These are phyloP conservation scores for Micronisus gabar DNA, from an alignment of 2,113 vertebrate genomes.

Conservation along the genomic window DNA sequence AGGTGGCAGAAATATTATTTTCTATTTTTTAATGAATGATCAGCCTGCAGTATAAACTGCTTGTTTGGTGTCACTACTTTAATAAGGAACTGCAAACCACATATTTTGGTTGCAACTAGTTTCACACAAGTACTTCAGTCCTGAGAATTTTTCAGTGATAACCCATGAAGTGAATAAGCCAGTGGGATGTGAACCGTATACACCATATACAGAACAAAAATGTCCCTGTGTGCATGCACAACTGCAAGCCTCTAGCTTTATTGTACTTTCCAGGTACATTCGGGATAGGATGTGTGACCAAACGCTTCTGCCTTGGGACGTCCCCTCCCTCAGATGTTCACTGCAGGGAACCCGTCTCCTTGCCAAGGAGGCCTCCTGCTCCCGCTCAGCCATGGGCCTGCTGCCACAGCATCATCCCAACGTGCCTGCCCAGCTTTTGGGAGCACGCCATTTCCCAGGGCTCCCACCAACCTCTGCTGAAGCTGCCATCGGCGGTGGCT, in stretches of 20 bases:
- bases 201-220: not conserved
- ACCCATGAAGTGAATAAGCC: not conserved
- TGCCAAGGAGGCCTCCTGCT: not conserved
- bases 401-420: not conserved
- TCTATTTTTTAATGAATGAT: not conserved
- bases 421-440: not conserved
- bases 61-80: not conserved
- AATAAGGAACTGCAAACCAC: slow-evolving; percentile 13
- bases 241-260: rapidly evolving
- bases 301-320: not conserved
- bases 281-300: not conserved
- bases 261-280: not conserved
- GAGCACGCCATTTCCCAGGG: not conserved
- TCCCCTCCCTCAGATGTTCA: not conserved
- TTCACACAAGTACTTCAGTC: not conserved
- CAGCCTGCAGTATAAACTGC: not conserved
- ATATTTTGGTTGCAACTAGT: not conserved
- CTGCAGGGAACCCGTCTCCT: not conserved
- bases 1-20: not conserved
- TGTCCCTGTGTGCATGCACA: not conserved
- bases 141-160: not conserved
- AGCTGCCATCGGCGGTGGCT: not conserved
- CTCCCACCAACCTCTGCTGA: not conserved
- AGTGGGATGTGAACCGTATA: not conserved
- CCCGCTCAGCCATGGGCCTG: rapidly evolving